Base-by-base conservation (phyloP, 2,888 invertebrate species). In the Apeira syringaria region DNA sequence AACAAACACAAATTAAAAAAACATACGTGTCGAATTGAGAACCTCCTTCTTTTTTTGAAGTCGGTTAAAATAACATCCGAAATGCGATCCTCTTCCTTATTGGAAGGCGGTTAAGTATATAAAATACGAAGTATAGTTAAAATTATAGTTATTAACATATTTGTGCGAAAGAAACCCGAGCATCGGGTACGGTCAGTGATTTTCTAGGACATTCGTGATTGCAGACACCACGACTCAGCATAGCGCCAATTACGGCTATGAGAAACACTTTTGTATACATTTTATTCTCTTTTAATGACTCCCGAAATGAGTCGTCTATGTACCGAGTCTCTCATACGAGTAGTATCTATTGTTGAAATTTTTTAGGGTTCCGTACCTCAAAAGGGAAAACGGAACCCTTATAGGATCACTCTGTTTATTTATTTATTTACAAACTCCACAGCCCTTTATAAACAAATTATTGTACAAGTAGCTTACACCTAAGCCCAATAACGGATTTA, bases 171-270 rank as follows among this genome's bases (percentile, higher is more conserved):
- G 49, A 58, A 63, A 61, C 60, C 62, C 55, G 53, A 58, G 47
- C 56, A 52, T 27, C 53, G 50, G 61, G 64, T 57, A 63, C 69
- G 73, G 74, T 71, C 73, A 67, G 47, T 72, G 61, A 59, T 65
- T 78, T 74, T 78, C 71, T 74, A 71, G 77, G 73, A 68, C 74
- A 59, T 43, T 55, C 49, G 54, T 59, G 59, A 65, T 68, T 69
- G 64, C 62, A n/a, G n/a, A n/a, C n/a, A n/a, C n/a, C n/a, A n/a
- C n/a, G 45, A 63, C 53, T 55, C 55, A 38, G 24, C 29, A 26
- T 29, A 36, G 11, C 11, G 48, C 50, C 52, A 64, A 68, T 66
- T 66, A 61, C 50, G 55, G 61, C 56, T 65, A 64, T 73, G 73
- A 66, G 72, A 74, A 70, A 64, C 51, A 53, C 35, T 59, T 64